Conservation (phyloP, 2,113 vertebrate genomes). For the Theristicus caerulescens region DNA sequence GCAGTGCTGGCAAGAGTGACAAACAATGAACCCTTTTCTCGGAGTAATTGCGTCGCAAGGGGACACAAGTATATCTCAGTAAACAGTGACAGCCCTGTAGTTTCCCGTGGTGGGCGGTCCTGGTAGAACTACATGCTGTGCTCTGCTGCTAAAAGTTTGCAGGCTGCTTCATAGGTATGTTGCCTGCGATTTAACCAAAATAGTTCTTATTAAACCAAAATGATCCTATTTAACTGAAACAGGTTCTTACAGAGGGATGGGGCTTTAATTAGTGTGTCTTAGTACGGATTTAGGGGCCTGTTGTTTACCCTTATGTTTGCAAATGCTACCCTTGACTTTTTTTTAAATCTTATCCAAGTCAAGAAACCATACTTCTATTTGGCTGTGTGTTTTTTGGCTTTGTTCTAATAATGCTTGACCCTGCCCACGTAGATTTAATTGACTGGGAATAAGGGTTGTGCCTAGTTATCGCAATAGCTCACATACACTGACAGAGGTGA, state of each 20-base stretch:
- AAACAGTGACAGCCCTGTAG: background rate
- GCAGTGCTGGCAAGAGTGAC: background rate
- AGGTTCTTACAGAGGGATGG: background rate
- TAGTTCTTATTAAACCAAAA: background rate
- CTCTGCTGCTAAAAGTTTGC: background rate
- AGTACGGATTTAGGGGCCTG: background rate
- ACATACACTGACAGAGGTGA: background rate
- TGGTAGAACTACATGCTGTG: background rate
- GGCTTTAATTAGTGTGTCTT: background rate
- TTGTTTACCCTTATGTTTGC: background rate
- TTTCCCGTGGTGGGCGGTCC: background rate
- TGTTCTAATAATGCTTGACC: background rate
- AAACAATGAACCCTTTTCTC: background rate
- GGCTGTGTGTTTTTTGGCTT: background rate
- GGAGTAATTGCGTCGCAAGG: rapidly evolving
- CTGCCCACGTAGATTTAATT: background rate
- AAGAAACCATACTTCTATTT: background rate
- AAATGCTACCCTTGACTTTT: background rate
- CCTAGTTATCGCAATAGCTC: background rate
- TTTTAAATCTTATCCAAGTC: background rate
- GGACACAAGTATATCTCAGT: background rate
- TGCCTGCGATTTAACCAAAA: background rate
- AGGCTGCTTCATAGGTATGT: background rate
- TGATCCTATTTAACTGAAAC: background rate
- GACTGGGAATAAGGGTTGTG: background rate